Conservation (phyloP, 2,888 invertebrate species). For the Gandaritis pyraliata region DNA sequence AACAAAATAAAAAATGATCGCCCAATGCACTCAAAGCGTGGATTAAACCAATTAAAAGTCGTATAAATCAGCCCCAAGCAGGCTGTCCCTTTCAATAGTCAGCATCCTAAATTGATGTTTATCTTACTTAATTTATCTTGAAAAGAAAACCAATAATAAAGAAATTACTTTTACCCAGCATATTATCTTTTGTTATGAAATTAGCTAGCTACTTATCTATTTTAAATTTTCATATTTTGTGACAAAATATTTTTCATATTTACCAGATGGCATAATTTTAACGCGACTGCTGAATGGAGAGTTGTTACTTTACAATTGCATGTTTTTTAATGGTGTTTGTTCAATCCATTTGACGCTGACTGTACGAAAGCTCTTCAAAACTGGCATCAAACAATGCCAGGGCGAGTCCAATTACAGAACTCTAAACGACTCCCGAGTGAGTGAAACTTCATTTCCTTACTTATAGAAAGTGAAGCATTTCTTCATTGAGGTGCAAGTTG, state of each 20-base stretch:
- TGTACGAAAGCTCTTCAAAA: slow-evolving; percentile 53
- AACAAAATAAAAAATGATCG: slow-evolving; percentile 2
- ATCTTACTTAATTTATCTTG: background rate
- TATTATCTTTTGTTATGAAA: too few relatives aligned
- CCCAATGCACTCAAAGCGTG: slow-evolving; percentile 9
- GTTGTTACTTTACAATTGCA: too few relatives aligned
- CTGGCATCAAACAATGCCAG: slow-evolving; percentile 73
- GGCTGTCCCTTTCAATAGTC: slow-evolving; percentile 47
- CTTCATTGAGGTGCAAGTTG: slow-evolving; percentile 51
- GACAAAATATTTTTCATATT: too few relatives aligned
- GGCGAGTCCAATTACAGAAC: slow-evolving; percentile 73
- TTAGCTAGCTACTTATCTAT: too few relatives aligned
- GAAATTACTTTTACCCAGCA: too few relatives aligned
- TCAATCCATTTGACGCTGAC: background rate
- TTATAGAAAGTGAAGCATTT: slow-evolving; percentile 74
- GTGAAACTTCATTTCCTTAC: slow-evolving; percentile 77
- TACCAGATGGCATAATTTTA: too few relatives aligned
- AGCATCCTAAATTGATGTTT: background rate
- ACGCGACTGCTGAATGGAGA: too few relatives aligned
- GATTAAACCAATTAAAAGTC: slow-evolving; percentile 48
- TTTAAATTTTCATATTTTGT: too few relatives aligned
- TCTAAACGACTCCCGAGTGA: slow-evolving; percentile 71
- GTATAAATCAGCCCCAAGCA: slow-evolving; percentile 53
- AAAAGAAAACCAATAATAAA: too few relatives aligned
- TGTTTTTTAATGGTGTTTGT: too few relatives aligned